A percentile compares a stretch with the other conserved stretches of the same genome.
Conservation (phyloP, 2,888 invertebrate species). For the Acanthopleura granulata region DNA sequence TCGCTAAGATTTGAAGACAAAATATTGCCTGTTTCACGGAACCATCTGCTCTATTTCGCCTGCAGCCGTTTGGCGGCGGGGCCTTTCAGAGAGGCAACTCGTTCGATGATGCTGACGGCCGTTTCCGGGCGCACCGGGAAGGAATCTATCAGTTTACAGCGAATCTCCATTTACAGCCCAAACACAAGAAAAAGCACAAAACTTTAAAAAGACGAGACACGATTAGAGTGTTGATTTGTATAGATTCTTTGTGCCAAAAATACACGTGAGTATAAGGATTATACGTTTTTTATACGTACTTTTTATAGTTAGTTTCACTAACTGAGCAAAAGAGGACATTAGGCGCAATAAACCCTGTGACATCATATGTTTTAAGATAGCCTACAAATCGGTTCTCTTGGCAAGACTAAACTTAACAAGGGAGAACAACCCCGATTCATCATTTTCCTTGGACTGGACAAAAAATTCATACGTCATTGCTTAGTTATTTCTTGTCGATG, state of each 20-base stretch:
- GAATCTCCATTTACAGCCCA: slow-evolving; percentile 55
- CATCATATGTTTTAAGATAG: too few species aligned
- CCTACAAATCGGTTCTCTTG: too few species aligned
- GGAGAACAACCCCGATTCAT: too few species aligned
- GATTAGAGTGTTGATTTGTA: slow-evolving; percentile 56
- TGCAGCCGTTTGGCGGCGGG: slow-evolving; percentile 61
- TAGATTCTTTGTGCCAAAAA: slow-evolving; percentile 59
- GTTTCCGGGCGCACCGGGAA: slow-evolving; percentile 55
- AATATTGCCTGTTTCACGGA: too few species aligned
- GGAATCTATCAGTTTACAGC: slow-evolving; percentile 63
- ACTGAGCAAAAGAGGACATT: too few species aligned
- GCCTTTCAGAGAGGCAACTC: slow-evolving; percentile 55
- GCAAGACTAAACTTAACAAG: too few species aligned
- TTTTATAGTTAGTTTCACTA: too few species aligned
- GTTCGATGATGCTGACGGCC: slow-evolving; percentile 53
- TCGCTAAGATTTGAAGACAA: too few species aligned
- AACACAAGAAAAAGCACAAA: slow-evolving; percentile 32
- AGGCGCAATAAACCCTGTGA: too few species aligned
- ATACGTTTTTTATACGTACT: too few species aligned
- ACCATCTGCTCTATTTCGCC: slow-evolving; percentile 16
- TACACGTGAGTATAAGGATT: slow-evolving; percentile 56
- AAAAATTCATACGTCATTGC: too few species aligned
- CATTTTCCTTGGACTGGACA: too few species aligned
- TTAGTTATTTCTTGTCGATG: background rate
- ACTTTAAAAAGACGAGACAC: slow-evolving; percentile 44